Percentiles rank a stretch among this genome's conserved stretches.
Conservation (phyloP, 2,888 invertebrate species). For the Eupeodes latifasciatus region DNA sequence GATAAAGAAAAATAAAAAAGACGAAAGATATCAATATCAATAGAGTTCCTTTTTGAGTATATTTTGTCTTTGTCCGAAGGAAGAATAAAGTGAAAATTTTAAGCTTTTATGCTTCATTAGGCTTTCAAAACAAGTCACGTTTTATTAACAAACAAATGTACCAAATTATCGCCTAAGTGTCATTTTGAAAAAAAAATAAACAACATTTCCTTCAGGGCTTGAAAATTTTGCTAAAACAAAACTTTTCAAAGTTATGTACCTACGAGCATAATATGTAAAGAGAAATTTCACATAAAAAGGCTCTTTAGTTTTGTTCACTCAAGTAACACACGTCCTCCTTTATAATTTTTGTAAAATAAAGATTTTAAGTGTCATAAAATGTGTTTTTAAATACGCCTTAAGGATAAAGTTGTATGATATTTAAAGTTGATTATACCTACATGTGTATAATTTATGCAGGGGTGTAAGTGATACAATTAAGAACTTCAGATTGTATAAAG, state of each 20-base stretch:
- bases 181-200: neutral
- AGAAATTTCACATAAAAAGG: neutral
- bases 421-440: neutral
- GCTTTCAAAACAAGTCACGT: conserved; percentile 27
- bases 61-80: neutral
- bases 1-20: neutral
- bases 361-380: neutral
- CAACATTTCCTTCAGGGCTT: neutral
- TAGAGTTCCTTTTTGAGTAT: neutral
- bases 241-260: neutral
- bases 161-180: conserved; percentile 9
- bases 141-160: conserved; percentile 32
- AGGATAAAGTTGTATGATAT: neutral
- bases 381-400: neutral
- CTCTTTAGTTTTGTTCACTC: neutral
- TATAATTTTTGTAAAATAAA: neutral
- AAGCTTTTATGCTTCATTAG: neutral
- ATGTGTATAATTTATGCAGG: too few relatives aligned
- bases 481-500: neutral
- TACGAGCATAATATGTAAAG: too few relatives aligned
- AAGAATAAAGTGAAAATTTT: neutral
- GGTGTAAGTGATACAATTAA: neutral
- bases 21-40: conserved; percentile 22
- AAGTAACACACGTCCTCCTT: neutral
- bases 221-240: neutral